Conservation (phyloP, 2,113 vertebrate genomes). For the Nipponia nippon region DNA sequence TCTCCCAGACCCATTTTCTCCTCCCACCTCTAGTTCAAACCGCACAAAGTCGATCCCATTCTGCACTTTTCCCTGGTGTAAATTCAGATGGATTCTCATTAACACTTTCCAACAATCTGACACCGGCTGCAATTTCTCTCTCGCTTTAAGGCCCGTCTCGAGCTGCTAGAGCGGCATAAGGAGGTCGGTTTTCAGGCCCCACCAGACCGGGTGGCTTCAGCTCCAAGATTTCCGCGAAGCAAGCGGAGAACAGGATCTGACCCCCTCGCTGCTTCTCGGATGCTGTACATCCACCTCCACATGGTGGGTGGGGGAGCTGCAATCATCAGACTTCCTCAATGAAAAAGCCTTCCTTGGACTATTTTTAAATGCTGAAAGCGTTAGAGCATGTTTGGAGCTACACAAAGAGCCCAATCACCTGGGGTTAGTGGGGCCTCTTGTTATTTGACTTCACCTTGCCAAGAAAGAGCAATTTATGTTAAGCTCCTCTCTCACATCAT, state of each 20-base stretch:
- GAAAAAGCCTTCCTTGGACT: constrained; percentile 18
- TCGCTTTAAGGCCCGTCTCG: not conserved
- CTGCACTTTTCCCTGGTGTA: not conserved
- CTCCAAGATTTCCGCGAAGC: not conserved
- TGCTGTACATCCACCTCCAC: constrained; percentile 37
- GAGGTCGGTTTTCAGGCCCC: not conserved
- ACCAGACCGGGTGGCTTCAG: not conserved
- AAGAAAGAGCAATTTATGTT: constrained; percentile 1
- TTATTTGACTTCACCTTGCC: constrained; percentile 21
- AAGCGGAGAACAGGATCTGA: not conserved
- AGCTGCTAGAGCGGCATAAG: not conserved
- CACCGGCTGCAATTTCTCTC: not conserved
- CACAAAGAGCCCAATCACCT: constrained; percentile 49
- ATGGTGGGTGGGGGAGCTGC: constrained; percentile 35
- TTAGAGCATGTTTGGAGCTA: constrained; percentile 5
- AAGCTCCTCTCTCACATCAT: not conserved
- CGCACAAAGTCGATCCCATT: not conserved
- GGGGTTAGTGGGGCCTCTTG: not conserved
- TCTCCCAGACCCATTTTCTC: not conserved
- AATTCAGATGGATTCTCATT: not conserved
- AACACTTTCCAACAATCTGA: not conserved
- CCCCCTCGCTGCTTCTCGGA: not conserved
- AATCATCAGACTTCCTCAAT: constrained; percentile 22
- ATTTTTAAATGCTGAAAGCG: constrained; percentile 31
- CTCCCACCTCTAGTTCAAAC: constrained; percentile 32